Percentiles rank a stretch among this genome's conserved stretches.
phyloP scores from a whole-genome alignment of 2,113 vertebrate genomes.

The Chrysochloris asiatica region DNA sequence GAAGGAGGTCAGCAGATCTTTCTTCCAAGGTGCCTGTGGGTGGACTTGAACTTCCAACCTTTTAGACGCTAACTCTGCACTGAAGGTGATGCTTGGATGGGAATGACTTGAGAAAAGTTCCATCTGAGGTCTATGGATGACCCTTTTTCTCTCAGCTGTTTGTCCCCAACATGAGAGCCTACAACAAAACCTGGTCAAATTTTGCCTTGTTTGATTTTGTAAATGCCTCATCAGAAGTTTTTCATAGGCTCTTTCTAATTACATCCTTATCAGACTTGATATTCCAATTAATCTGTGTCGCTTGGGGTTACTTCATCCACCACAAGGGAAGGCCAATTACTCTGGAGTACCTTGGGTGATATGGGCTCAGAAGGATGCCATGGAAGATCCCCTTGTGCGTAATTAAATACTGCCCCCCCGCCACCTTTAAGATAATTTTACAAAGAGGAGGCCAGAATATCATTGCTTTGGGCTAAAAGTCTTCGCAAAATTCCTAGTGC shows the following conservation, averaged over 20 bases:
- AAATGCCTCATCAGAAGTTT: neutral
- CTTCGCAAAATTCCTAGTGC: conserved; percentile 13
- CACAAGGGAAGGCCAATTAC: conserved; percentile 56
- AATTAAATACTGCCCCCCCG: conserved; percentile 14
- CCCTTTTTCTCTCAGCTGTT: fast-evolving
- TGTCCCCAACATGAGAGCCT: neutral
- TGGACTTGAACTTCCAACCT: no score
- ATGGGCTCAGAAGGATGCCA: neutral
- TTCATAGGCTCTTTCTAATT: neutral
- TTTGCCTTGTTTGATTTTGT: neutral
- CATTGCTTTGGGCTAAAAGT: conserved; percentile 17
- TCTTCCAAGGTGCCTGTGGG: no score
- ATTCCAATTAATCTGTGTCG: neutral
- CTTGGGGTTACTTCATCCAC: conserved; percentile 20
- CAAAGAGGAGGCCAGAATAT: neutral
- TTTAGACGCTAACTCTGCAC: neutral
- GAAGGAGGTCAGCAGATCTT: no score
- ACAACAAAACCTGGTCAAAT: neutral
- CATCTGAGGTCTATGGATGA: no score
- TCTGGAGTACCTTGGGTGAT: neutral
- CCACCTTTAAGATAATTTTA: conserved; percentile 7
- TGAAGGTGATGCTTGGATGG: neutral
- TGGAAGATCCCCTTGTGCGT: conserved; percentile 11
- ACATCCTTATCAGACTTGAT: conserved; percentile 47
- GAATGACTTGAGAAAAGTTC: fast-evolving